Evolutionary conservation across 2,888 invertebrate genomes (phyloP), one percentile per base, ranked within the genome.

Genomic region (Aphodius sticticus): DNA sequence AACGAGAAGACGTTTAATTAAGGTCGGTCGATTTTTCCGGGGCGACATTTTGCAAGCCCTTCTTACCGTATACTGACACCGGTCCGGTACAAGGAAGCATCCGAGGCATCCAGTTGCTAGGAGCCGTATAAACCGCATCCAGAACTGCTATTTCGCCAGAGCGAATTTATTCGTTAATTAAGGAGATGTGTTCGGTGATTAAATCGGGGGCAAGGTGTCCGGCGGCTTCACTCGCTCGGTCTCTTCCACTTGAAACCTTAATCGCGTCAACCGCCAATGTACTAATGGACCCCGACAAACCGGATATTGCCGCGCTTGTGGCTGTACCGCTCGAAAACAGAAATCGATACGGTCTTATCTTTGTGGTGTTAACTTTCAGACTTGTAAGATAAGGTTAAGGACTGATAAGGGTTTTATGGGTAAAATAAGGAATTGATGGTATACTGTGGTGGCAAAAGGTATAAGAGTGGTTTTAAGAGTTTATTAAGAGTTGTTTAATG

Each of bases 281-380:
- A 81, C 83, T 81, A 81, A 53, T 82, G 76, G 77, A 77, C 79
- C 80, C 81, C 81, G 82, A 79, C 80, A 77, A 78, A 78, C 82
- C 80, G 83, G 83, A 83, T 81, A 83, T 83, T 83, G 82, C 81
- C 53, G 53, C 12, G 53, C 53, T 53, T 53, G 38, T 12, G 53
- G 6, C 53, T 26, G 26, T 26, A 53, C 53, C 53, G 2, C 53
- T 3, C 53, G 53, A 12, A 53, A 53, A 53, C 53, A 12, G 53
- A 53, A 53, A 53, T 53, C 53, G 53, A 53, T 53, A 53, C 53
- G 53, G 53, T 53, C 6, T 53, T 53, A 53, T 53, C 53, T 53
- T 9, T 53, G 53, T 12, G 7, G 53, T 53, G 12, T 53, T 53
- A 53, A 9, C 53, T 3, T 5, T 53, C 53, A 53, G 12, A 53